Evolutionary conservation across 1,140 invertebrate species (phyloP), one percentile per base, ranked within the genome.

Genomic region (Pectinophora gossypiella): DNA sequence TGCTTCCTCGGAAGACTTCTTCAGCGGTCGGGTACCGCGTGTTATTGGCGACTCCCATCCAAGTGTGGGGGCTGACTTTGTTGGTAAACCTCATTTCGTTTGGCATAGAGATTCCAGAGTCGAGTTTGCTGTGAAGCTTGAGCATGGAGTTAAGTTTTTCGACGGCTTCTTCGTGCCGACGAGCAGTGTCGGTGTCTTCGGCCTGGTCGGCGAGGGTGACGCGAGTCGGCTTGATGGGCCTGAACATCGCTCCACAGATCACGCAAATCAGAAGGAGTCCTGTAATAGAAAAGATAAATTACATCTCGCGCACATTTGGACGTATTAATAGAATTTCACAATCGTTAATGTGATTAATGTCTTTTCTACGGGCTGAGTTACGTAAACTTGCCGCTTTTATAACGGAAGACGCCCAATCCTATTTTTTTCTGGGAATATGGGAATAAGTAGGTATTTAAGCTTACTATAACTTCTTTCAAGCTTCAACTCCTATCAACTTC

Each of bases 181-280:
- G 74, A 13, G 84, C 79, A 0, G 72, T 71, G 22, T 79, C 86
- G 16, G 84, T 82, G 35, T 89, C 85, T 10, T 86, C 75, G 62
- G 87, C 61, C 54, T 76, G 63, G 19, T 84, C 72, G 7, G 81
- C 72, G 6, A 88, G 78, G 4, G 89, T 90, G 9, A 94, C 90
- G 55, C 91, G 90, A 2, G 92, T 89, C 0, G 93, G 93, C 54
- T 93, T 91, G 10, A 97, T 88, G 0, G 95, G 95, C 40, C 94
- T 91, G 74, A 96, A 98, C 64, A 96, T 85, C 0, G 92, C 84
- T 10, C 95, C 96, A 65, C 93, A 96, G n/a, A 95, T 60, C 0
- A 91, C 89, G 77, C 96, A 97, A 40, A 92, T 88, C 9, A 96
- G 69, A 10, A 95, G 83, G 59, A 96, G 90, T 5, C 90, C 93